A percentile compares a stretch with the other conserved stretches of the same genome.
These are phyloP conservation scores for Cercocebus atys DNA, from an alignment of 2,113 vertebrate species.

Conservation along the genomic window DNA sequence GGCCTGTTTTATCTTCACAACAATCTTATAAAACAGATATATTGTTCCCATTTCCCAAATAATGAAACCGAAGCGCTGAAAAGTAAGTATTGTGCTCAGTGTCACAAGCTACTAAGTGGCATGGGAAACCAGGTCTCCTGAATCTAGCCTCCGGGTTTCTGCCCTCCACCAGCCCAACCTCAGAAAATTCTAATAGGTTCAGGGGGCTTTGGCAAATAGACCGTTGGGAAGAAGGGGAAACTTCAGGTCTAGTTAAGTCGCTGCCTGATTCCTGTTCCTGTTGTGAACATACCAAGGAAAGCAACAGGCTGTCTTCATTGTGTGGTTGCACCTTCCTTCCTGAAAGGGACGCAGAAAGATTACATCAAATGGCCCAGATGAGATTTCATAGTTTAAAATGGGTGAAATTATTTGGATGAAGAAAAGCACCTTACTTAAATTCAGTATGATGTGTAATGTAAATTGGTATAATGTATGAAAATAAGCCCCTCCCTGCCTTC, in stretches of 20 bases:
- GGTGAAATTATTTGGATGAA: not conserved
- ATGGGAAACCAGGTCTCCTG: not conserved
- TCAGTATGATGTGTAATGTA: not conserved
- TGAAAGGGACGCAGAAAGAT: not conserved
- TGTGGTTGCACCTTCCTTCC: not conserved
- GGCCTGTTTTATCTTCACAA: conserved; percentile 11
- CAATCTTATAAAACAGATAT: not conserved
- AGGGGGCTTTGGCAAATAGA: not conserved
- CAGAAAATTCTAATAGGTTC: not conserved
- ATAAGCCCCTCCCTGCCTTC: not conserved
- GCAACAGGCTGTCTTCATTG: not conserved
- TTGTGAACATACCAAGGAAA: not conserved
- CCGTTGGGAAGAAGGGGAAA: not conserved
- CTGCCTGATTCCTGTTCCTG: no score
- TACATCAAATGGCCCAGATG: not conserved
- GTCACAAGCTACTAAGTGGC: not conserved
- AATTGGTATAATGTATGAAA: not conserved
- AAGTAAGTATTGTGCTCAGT: not conserved
- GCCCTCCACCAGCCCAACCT: not conserved
- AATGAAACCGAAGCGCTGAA: not conserved
- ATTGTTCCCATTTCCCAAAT: not conserved
- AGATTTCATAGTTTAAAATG: not conserved
- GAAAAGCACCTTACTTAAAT: not conserved
- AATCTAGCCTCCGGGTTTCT: not conserved
- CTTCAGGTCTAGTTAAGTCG: not conserved